Conservation (phyloP, 2,113 vertebrate genomes). For the Pomatorhinus ruficollis region DNA sequence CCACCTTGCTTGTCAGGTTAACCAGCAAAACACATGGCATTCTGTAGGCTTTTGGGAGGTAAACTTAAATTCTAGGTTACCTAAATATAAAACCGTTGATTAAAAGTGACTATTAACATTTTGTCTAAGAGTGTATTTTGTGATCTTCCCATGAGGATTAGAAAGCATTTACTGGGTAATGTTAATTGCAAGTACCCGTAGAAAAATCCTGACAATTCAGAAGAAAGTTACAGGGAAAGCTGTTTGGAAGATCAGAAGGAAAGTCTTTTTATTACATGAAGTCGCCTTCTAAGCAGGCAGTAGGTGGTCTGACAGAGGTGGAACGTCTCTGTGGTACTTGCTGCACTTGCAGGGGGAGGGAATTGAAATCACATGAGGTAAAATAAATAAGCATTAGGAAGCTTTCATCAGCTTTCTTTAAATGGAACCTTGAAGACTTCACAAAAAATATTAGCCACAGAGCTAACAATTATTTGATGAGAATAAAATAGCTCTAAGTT, state of each 20-base stretch:
- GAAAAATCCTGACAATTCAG: background rate
- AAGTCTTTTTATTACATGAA: background rate
- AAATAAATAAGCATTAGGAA: background rate
- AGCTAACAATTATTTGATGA: background rate
- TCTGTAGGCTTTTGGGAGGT: background rate
- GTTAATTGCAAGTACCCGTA: background rate
- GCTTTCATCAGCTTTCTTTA: background rate
- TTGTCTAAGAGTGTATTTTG: background rate
- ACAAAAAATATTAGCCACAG: background rate
- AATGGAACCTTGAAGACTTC: background rate
- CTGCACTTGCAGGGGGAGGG: accelerated
- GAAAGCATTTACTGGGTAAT: background rate
- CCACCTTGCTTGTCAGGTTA: background rate
- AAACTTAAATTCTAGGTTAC: background rate
- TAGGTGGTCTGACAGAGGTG: background rate
- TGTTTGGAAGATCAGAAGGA: background rate
- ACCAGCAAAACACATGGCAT: background rate
- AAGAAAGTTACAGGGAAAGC: background rate
- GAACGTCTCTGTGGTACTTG: background rate
- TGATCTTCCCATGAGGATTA: background rate
- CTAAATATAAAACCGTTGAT: background rate
- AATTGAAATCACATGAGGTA: background rate
- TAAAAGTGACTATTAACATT: background rate
- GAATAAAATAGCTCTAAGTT: background rate
- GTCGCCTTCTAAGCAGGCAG: background rate